Base-by-base conservation (phyloP, 2,797 vertebrate species). In the Gephyroberyx darwinii region DNA sequence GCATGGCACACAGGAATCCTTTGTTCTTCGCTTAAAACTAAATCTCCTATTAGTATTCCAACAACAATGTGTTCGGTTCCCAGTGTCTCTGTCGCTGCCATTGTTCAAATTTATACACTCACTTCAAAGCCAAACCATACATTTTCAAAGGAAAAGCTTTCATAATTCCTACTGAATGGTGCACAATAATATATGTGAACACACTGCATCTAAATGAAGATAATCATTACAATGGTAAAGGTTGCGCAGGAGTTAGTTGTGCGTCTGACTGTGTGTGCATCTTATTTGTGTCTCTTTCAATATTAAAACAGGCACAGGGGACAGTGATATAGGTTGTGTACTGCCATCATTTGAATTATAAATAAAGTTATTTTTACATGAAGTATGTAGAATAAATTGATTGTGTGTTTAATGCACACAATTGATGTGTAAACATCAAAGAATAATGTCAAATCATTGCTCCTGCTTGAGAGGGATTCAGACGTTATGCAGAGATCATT, bases 31-130 rank as follows among this genome's bases (percentile, higher is more conserved):
- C 83, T 84, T 72, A 77, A 77, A 77, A 78, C 47, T 53, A 84
- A 85, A 80, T 82, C 75, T 76, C 53, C 31, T 57, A 80, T 90
- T 81, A 82, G 61, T 84, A 84, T 90, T 88, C 84, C 43, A 59
- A 51, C 70, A 74, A 52, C n/a, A 58, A 53, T 69, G 26, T 69
- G 43, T 65, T 79, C 56, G 31, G 58, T 78, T 56, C 30, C n/a
- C 65, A 77, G 50, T 61, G 63, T 72, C 58, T 78, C 55, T 64
- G 51, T 84, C 41, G 30, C 56, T 65, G 64, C 53, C 58, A 81
- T 78, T 85, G 78, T 75, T 81, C 59, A 55, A 80, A 81, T 82
- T 82, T 71, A 77, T 64, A 66, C 14, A 62, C 43, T 66, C 4
- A 13, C 69, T 77, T 85, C 74, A 86, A 85, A 86, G 80, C 69